Conservation (phyloP, 2,797 vertebrate genomes). For the Tragopan temminckii region DNA sequence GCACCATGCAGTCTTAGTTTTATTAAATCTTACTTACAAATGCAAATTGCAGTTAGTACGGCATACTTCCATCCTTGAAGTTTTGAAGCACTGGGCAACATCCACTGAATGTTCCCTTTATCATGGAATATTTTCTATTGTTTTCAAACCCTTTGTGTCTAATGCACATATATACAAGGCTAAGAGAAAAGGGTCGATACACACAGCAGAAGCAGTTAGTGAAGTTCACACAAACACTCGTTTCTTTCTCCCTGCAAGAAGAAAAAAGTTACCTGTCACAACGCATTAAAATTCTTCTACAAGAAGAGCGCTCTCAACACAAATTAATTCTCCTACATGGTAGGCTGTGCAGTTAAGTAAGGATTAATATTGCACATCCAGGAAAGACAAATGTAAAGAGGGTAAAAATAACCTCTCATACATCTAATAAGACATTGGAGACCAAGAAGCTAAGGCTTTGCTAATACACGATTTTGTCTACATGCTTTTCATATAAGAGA, state of each 20-base stretch:
- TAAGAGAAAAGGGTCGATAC: not conserved
- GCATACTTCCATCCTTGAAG: not conserved
- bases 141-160: not conserved
- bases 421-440: not conserved
- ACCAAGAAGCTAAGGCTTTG: not conserved
- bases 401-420: slow-evolving; percentile 7
- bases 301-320: not conserved
- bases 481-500: not conserved
- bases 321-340: not conserved
- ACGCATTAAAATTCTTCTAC: slow-evolving; percentile 3
- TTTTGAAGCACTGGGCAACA: not conserved
- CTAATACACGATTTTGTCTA: not conserved
- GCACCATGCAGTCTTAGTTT: not conserved
- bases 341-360: slow-evolving; percentile 8
- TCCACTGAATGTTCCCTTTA: not conserved
- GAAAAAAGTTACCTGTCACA: not conserved
- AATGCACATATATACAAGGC: not conserved
- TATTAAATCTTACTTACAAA: not conserved
- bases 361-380: slow-evolving; percentile 13
- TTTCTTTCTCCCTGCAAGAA: not conserved
- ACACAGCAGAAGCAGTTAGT: not conserved
- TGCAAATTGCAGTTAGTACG: not conserved
- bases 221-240: not conserved
- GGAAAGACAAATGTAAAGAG: slow-evolving; percentile 27
- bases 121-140: not conserved